Percentiles rank a stretch among this genome's conserved stretches.
These are phyloP conservation scores for Mallotus villosus DNA, from an alignment of 2,797 vertebrate species.

Conservation along the genomic window DNA sequence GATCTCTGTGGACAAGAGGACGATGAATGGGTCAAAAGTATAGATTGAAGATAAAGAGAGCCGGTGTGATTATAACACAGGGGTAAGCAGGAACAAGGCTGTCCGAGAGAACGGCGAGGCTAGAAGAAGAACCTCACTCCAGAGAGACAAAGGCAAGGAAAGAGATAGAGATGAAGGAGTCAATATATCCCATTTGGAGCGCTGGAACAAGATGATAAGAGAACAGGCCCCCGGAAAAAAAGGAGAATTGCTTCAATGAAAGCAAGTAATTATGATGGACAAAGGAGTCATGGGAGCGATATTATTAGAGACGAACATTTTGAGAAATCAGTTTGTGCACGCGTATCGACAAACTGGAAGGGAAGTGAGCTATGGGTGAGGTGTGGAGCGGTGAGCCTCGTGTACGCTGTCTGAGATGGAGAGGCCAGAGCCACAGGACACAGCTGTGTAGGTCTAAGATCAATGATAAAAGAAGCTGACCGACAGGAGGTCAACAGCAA, in stretches of 20 bases:
- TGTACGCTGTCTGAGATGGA: conserved; percentile 18
- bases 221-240: conserved; percentile 1
- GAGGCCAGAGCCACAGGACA: background rate
- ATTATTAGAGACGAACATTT: conserved; percentile 22
- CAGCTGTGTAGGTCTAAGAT: background rate
- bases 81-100: conserved; percentile 55
- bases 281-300: conserved; percentile 57
- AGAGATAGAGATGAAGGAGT: conserved; percentile 56
- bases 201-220: conserved; percentile 39
- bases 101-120: conserved; percentile 36
- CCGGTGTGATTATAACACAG: conserved; percentile 60
- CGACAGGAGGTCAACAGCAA: background rate
- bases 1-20: conserved; percentile 45
- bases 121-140: conserved; percentile 36
- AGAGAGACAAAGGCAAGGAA: conserved; percentile 40
- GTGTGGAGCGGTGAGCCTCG: background rate
- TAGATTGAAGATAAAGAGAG: conserved; percentile 49
- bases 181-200: conserved; percentile 50
- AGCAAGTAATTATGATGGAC: conserved; percentile 58
- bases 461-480: background rate
- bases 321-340: background rate
- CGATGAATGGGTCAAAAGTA: conserved; percentile 26
- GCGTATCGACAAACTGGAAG: conserved; percentile 24
- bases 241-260: conserved; percentile 53
- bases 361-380: conserved; percentile 18